Evolutionary conservation across 1,140 invertebrate species (phyloP).

Genomic region (Orius laevigatus): DNA sequence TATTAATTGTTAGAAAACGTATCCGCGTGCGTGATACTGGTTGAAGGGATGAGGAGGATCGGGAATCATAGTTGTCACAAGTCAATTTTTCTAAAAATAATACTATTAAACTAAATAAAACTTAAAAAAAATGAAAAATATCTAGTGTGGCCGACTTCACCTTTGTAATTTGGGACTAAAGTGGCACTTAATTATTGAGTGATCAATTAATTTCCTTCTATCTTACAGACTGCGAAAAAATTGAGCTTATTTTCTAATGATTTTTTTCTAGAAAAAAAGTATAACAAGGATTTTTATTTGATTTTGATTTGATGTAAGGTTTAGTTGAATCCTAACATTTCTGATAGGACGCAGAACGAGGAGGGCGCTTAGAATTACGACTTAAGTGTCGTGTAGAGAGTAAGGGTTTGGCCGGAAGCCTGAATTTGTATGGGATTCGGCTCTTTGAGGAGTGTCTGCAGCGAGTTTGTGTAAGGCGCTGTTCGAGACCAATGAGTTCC

Average conservation of each 20-base stretch:
- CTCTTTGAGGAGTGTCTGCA: constrained; percentile 83
- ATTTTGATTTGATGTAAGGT: constrained; percentile 95
- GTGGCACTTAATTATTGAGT: no score
- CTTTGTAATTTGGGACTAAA: no score
- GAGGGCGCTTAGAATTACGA: constrained; percentile 84
- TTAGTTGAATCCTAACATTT: constrained; percentile 89
- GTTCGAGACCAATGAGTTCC: constrained; percentile 84
- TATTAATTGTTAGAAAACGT: no score
- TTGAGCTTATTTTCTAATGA: neutral
- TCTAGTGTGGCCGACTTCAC: no score
- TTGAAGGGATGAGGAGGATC: no score
- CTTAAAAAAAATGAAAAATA: no score
- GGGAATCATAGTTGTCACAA: no score
- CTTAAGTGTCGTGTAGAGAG: constrained; percentile 86
- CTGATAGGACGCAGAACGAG: constrained; percentile 87
- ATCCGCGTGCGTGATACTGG: no score
- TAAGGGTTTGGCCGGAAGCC: constrained; percentile 90
- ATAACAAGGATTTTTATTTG: constrained; percentile 39
- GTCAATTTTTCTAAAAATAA: no score
- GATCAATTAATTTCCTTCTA: no score
- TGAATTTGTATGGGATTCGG: constrained; percentile 93
- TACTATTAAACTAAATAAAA: no score
- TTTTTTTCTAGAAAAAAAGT: neutral
- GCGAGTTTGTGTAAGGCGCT: constrained; percentile 90
- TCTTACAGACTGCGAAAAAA: no score